These are phyloP conservation scores for Acanthornis magna DNA, from an alignment of 2,797 vertebrate species.

Conservation along the genomic window DNA sequence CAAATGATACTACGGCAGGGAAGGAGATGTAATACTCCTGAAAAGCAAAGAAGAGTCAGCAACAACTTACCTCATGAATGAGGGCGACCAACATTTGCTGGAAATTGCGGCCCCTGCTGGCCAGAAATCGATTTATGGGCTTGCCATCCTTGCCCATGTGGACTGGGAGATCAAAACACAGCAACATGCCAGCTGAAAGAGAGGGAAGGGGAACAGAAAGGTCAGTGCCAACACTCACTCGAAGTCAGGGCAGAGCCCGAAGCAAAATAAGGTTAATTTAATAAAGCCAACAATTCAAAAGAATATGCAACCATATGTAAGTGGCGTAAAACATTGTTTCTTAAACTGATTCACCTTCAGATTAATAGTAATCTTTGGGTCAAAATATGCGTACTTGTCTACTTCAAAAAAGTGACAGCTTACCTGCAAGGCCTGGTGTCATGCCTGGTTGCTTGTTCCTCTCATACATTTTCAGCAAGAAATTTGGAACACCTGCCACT, in stretches of 20 bases:
- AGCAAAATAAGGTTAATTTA: background rate
- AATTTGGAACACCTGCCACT: slow-evolving; percentile 84
- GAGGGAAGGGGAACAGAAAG: background rate
- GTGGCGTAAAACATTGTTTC: background rate
- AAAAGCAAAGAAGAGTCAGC: background rate
- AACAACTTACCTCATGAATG: slow-evolving; percentile 86
- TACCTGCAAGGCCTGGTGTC: slow-evolving; percentile 92
- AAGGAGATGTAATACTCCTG: background rate
- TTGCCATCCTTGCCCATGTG: slow-evolving; percentile 87
- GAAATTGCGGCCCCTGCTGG: slow-evolving; percentile 86
- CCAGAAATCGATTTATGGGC: slow-evolving; percentile 84
- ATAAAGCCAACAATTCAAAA: background rate
- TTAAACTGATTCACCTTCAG: background rate
- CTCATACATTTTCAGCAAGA: slow-evolving; percentile 92
- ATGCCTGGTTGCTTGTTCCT: slow-evolving; percentile 94
- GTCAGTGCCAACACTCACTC: background rate
- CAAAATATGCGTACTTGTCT: background rate
- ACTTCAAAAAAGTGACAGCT: background rate
- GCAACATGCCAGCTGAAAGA: slow-evolving; percentile 86
- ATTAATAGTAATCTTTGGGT: background rate
- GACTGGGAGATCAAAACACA: slow-evolving; percentile 87
- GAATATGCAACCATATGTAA: background rate
- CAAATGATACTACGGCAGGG: background rate
- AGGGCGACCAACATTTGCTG: slow-evolving; percentile 88
- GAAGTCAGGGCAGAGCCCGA: background rate